Percentiles rank a stretch among this genome's conserved stretches.
Evolutionary conservation across 2,113 vertebrate species (phyloP).

Genomic region (Sturnira hondurensis): DNA sequence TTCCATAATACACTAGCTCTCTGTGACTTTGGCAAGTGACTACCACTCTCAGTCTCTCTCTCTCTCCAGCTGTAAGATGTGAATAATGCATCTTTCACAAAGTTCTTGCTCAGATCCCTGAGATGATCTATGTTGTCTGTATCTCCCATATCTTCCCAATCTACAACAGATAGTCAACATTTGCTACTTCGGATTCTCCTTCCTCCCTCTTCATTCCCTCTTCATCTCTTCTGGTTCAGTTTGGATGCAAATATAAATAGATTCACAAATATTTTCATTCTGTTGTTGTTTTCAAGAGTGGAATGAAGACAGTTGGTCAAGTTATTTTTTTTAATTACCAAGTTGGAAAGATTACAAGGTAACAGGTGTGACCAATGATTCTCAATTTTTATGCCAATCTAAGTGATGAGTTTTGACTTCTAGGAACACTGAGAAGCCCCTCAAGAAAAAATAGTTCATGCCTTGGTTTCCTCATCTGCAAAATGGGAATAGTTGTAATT

Average conservation of each 20-base stretch:
- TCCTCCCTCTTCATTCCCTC: not conserved
- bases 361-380: not conserved
- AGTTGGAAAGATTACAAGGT: not conserved
- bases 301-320: not conserved
- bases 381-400: not conserved
- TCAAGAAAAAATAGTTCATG: not conserved
- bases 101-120: not conserved
- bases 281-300: not conserved
- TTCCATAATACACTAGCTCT: not conserved
- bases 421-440: not conserved
- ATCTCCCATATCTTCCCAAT: not conserved
- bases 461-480: not conserved
- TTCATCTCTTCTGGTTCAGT: not conserved
- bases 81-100: not conserved
- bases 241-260: not conserved
- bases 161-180: not conserved
- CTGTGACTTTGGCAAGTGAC: not conserved
- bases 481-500: conserved; percentile 8
- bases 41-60: not conserved
- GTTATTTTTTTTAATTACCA: not conserved
- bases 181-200: not conserved
- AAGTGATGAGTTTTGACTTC: not conserved
- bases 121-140: not conserved
- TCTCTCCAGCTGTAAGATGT: not conserved
- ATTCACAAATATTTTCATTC: not conserved